phyloP scores from a whole-genome alignment of 2,888 invertebrate species.

The Philereme vetulata region DNA sequence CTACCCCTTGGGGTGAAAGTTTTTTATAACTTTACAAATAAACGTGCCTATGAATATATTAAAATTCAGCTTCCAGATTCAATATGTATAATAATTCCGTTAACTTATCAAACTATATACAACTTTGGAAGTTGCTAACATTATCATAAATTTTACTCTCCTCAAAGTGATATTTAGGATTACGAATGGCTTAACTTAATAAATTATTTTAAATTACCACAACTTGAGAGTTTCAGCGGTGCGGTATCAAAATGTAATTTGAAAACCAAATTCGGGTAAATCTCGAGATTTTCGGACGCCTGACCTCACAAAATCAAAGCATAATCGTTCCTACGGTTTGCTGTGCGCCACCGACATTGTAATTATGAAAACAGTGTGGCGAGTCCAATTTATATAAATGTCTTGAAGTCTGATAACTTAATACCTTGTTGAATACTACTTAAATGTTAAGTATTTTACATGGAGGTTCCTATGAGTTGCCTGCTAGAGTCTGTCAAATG shows the following conservation, averaged over 20 bases:
- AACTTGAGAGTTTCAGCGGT: slow-evolving; percentile 15
- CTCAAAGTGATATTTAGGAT: slow-evolving; percentile 14
- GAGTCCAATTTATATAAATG: slow-evolving; percentile 7
- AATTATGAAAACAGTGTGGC: not conserved
- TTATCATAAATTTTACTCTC: not conserved
- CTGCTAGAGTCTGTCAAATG: too few species aligned
- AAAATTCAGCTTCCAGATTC: too few species aligned
- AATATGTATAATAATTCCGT: too few species aligned
- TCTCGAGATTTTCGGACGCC: slow-evolving; percentile 18
- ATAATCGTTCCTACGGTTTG: slow-evolving; percentile 6
- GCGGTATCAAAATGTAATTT: slow-evolving; percentile 22
- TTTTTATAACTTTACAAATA: too few species aligned
- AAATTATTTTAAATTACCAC: slow-evolving; percentile 4
- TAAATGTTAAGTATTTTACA: too few species aligned
- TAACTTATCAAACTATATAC: slow-evolving; percentile 2
- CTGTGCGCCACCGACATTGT: slow-evolving; percentile 1
- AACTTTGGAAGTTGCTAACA: not conserved
- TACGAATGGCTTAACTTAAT: slow-evolving; percentile 4
- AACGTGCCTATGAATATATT: too few species aligned
- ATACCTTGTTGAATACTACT: too few species aligned
- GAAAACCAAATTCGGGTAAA: slow-evolving; percentile 14
- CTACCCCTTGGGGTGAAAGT: too few species aligned
- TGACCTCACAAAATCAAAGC: slow-evolving; percentile 27
- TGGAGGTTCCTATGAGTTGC: too few species aligned
- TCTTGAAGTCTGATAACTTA: not conserved